phyloP scores from a whole-genome alignment of 2,113 vertebrate genomes.

The Chaetorhynchus papuensis region DNA sequence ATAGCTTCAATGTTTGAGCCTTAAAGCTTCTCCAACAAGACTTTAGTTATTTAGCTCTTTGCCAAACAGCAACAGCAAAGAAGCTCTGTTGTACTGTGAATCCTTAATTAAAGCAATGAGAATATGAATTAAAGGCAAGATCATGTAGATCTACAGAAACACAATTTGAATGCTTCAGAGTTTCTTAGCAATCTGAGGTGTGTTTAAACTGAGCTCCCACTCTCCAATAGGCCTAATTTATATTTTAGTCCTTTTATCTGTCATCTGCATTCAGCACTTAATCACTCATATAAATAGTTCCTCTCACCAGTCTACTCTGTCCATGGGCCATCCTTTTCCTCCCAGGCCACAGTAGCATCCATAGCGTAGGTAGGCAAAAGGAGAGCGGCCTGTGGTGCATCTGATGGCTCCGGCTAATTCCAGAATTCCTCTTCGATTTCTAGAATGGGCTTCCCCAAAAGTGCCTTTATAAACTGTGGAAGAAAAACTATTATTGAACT shows the following conservation, averaged over 20 bases:
- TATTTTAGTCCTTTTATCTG: not conserved
- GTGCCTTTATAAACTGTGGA: slow-evolving; percentile 43
- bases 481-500: not conserved
- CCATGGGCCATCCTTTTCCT: slow-evolving; percentile 81
- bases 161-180: not conserved
- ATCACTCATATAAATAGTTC: not conserved
- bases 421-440: slow-evolving; percentile 74
- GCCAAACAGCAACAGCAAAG: not conserved
- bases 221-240: not conserved
- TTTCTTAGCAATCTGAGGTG: not conserved
- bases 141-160: not conserved
- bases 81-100: not conserved
- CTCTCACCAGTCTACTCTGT: slow-evolving; percentile 82
- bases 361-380: slow-evolving; percentile 79
- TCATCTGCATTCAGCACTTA: not conserved
- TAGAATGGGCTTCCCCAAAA: not conserved
- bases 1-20: not conserved
- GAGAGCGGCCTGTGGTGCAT: slow-evolving; percentile 79
- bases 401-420: slow-evolving; percentile 79
- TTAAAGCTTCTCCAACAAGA: not conserved
- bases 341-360: slow-evolving; percentile 89
- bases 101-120: not conserved
- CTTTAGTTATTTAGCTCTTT: not conserved
- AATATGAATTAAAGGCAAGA: not conserved
- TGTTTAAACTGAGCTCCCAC: not conserved